These are phyloP conservation scores for Chymomyza amoena DNA, from an alignment of 2,888 invertebrate genomes.

Conservation along the genomic window DNA sequence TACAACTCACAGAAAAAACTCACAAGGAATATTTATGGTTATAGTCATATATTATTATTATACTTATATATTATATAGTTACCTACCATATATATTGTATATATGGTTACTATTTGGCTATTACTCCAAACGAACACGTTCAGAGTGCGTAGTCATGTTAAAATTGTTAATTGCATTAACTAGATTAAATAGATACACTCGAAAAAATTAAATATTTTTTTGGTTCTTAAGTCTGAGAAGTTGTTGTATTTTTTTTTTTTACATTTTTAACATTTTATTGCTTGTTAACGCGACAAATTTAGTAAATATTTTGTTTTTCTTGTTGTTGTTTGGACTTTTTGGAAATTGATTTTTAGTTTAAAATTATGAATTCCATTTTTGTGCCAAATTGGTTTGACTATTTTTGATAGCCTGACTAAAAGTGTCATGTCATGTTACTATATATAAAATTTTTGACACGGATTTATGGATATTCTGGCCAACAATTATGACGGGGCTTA, in stretches of 20 bases:
- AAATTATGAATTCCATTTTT: conserved; percentile 67
- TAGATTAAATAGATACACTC: conserved; percentile 74
- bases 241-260: conserved; percentile 37
- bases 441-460: conserved; percentile 70
- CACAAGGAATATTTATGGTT: not conserved
- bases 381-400: conserved; percentile 26
- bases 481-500: conserved; percentile 39
- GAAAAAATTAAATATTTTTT: not conserved
- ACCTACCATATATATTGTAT: not conserved
- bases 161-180: conserved; percentile 77
- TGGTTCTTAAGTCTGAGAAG: not conserved
- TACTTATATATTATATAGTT: no score
- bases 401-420: conserved; percentile 42
- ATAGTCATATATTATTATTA: not conserved
- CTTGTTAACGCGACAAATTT: conserved; percentile 75
- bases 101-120: conserved; percentile 17
- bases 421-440: conserved; percentile 62
- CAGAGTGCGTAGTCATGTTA: conserved; percentile 69
- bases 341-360: conserved; percentile 25
- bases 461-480: conserved; percentile 27
- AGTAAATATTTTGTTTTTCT: conserved; percentile 63
- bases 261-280: conserved; percentile 76
- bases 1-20: conserved; percentile 25
- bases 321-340: conserved; percentile 37
- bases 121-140: conserved; percentile 50